phyloP scores from a whole-genome alignment of 2,888 invertebrate species.

The Masnerella sp. region DNA sequence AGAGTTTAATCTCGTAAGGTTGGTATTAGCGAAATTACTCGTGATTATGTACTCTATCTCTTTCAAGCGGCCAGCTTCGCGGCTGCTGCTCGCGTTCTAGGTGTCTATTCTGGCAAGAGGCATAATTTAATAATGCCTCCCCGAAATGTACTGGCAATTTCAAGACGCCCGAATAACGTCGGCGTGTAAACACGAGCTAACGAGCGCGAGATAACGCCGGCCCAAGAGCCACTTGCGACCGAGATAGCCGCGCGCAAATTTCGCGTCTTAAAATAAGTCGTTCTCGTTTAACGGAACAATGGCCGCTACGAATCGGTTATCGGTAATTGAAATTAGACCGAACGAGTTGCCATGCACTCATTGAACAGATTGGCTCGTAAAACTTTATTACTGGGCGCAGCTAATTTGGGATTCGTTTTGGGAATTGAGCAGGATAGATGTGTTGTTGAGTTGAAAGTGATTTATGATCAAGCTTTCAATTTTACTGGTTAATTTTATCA shows the following conservation, averaged over 20 bases:
- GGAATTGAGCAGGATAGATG: too few species aligned
- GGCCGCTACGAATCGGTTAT: too few species aligned
- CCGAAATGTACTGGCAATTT: conserved; percentile 37
- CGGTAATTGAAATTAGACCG: too few species aligned
- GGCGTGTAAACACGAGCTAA: conserved; percentile 30
- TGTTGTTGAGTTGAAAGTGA: too few species aligned
- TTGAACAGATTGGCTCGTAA: too few species aligned
- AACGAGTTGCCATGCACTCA: too few species aligned
- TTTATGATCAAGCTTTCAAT: too few species aligned
- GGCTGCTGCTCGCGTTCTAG: conserved; percentile 24
- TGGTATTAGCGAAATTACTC: conserved; percentile 36
- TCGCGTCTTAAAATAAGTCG: background rate
- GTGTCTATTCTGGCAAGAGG: conserved; percentile 42
- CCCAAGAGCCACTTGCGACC: conserved; percentile 1
- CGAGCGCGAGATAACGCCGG: conserved; percentile 15
- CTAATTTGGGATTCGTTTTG: too few species aligned
- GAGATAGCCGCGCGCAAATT: conserved; percentile 18
- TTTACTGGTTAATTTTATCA: too few species aligned
- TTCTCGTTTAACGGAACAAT: too few species aligned
- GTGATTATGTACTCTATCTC: conserved; percentile 34
- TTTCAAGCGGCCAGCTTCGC: conserved; percentile 21
- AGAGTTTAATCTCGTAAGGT: conserved; percentile 11
- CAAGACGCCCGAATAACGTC: conserved; percentile 28
- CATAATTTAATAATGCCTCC: conserved; percentile 51
- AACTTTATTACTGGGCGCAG: too few species aligned